These are phyloP conservation scores for Drosophila robusta DNA, from an alignment of 2,888 invertebrate genomes.

Conservation along the genomic window DNA sequence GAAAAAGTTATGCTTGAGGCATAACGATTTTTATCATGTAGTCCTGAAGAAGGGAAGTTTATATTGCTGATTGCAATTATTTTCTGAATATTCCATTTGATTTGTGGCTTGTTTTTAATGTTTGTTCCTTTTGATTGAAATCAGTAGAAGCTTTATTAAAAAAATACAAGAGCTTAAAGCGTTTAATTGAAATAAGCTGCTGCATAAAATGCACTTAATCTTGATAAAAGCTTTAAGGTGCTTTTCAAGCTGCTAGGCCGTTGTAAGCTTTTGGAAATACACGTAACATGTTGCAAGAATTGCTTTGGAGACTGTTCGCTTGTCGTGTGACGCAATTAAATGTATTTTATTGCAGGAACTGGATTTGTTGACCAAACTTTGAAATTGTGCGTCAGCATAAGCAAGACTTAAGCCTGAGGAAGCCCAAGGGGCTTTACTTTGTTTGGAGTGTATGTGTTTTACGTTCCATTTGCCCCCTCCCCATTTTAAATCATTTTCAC, in stretches of 20 bases:
- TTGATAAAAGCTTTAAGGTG: not conserved
- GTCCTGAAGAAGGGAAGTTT: not conserved
- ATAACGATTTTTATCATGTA: conserved; percentile 30
- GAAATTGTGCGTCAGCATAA: conserved; percentile 14
- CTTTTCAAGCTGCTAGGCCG: not conserved
- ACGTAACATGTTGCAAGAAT: conserved; percentile 3
- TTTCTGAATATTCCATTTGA: no score
- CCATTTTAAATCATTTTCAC: conserved; percentile 16
- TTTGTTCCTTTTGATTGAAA: no score
- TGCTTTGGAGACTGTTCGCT: not conserved
- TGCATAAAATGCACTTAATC: not conserved
- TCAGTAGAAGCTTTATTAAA: no score
- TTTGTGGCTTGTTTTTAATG: not conserved
- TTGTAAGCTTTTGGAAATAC: not conserved
- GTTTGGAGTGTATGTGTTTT: conserved; percentile 5
- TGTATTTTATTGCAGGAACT: conserved; percentile 16
- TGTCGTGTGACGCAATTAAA: conserved; percentile 16
- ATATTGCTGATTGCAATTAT: not conserved
- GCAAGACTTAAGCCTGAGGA: conserved; percentile 10
- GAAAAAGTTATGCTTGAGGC: conserved; percentile 11
- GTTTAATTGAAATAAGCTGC: not conserved
- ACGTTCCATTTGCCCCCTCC: not conserved
- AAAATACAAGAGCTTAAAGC: not conserved
- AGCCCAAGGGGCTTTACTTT: conserved; percentile 7
- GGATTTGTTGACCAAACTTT: conserved; percentile 21